phyloP scores from a whole-genome alignment of 2,888 invertebrate species.

The Tetragnatha montana region DNA sequence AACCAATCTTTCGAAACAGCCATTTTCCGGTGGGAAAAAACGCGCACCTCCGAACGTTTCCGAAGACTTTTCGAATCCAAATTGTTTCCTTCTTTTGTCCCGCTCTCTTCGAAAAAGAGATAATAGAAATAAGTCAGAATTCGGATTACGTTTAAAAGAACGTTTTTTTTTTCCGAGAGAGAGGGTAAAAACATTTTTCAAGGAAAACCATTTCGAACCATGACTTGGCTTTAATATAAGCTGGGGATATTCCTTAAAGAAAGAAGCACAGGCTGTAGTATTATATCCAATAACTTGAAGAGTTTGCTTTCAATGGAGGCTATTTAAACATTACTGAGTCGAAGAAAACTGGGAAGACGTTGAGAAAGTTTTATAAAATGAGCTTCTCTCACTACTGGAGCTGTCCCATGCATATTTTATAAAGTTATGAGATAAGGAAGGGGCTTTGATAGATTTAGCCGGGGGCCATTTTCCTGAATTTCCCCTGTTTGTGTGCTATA shows the following conservation, averaged over 20 bases:
- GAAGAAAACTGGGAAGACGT: not conserved
- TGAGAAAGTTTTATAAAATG: not conserved
- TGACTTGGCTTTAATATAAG: not conserved
- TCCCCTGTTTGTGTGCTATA: not conserved
- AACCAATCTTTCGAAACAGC: not conserved
- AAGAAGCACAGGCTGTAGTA: not conserved
- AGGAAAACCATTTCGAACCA: not conserved
- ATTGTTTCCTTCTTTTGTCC: not conserved
- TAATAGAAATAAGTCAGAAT: slow-evolving; percentile 6
- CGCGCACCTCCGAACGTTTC: not conserved
- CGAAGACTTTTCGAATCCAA: not conserved
- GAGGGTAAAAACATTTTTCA: not conserved
- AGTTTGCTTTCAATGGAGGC: not conserved
- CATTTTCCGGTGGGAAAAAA: not conserved
- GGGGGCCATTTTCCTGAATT: not conserved
- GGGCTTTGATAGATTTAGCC: not conserved
- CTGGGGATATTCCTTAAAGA: not conserved
- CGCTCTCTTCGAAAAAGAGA: not conserved
- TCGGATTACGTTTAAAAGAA: slow-evolving; percentile 8
- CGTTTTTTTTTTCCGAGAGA: not conserved
- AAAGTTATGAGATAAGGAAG: not conserved
- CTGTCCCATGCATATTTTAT: not conserved
- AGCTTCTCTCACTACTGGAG: not conserved
- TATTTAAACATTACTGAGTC: not conserved
- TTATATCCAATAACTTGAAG: not conserved